Evolutionary conservation across 2,888 invertebrate species (phyloP), one percentile per base, ranked within the genome.

Genomic region (Ophonus ardosiacus): DNA sequence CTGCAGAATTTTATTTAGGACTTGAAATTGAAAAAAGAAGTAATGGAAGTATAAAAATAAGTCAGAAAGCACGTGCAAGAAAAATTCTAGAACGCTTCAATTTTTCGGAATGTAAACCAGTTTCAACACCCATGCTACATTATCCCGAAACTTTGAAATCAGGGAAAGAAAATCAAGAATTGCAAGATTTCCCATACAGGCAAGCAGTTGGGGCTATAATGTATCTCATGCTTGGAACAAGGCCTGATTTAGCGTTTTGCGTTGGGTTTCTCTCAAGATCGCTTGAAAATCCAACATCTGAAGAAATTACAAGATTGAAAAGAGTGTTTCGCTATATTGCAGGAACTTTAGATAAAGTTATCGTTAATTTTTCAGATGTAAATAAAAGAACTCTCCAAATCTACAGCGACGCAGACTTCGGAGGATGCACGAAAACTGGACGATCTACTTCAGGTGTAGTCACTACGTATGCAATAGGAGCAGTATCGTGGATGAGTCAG

Each of bases 351-450:
- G 40, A 40, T 7, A 5, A 40, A n/a, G n/a, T n/a, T n/a, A n/a
- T n/a, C 7, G 5, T 40, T 40, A 40, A 40, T 40, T 40, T 40
- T 40, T n/a, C 59, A 59, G 59, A 86, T 13, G 61, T 17, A 18
- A 56, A 79, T 8, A 63, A 57, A 18, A 31, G 85, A 6, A 61
- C 81, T 61, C 68, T 88, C 7, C 87, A 88, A 40, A 86, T 86
- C 68, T 90, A 86, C 84, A 90, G 89, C 38, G 89, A 90, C 87
- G 89, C 90, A 43, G 90, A 91, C 86, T 90, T 88, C 86, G 90
- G 88, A 61, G 88, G 89, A 5, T 88, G 89, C 43, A 43, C 74
- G 38, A 87, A 83, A 43, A 89, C 89, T 17, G 87, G 89, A 7
- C 86, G 89, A n/a, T 86, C 84, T 84, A 88, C 87, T 8, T 84